phyloP scores from a whole-genome alignment of 2,888 invertebrate species.

The Hesperia comma region DNA sequence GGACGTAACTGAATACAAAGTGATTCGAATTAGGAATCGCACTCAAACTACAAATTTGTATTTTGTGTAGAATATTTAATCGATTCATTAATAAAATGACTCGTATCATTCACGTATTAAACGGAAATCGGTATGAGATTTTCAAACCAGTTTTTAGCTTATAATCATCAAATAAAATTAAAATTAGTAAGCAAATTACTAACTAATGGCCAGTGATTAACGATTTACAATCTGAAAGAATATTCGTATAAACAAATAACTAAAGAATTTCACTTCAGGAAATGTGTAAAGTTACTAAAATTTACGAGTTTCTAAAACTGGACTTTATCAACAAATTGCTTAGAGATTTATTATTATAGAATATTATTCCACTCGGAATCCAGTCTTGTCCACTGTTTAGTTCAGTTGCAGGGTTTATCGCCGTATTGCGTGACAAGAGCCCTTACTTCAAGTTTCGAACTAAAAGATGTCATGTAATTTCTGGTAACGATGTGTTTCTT shows the following conservation, averaged over 20 bases:
- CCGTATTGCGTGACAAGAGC: conserved; percentile 71
- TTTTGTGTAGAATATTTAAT: not conserved
- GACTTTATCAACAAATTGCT: conserved; percentile 27
- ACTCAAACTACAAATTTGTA: conserved; percentile 1
- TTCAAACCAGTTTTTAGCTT: conserved; percentile 1
- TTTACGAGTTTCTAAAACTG: conserved; percentile 17
- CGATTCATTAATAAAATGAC: not conserved
- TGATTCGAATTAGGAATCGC: not conserved
- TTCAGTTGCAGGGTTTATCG: conserved; percentile 63
- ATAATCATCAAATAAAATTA: not conserved
- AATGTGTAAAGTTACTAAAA: conserved; percentile 3
- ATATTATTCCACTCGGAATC: conserved; percentile 36
- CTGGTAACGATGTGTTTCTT: conserved; percentile 78
- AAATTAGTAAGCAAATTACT: conserved; percentile 16
- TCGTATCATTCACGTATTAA: not conserved
- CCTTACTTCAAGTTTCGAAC: conserved; percentile 68
- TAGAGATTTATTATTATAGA: conserved; percentile 16
- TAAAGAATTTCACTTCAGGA: not conserved
- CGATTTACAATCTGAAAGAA: conserved; percentile 3
- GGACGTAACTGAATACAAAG: not conserved
- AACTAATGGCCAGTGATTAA: conserved; percentile 8
- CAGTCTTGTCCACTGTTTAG: conserved; percentile 46
- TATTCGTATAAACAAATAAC: not conserved
- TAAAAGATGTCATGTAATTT: conserved; percentile 79
- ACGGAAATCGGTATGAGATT: not conserved